Percentiles rank a stretch among this genome's conserved stretches.
Conservation (phyloP, 64 coral and sea anemone genomes). For the Porites lutea region DNA sequence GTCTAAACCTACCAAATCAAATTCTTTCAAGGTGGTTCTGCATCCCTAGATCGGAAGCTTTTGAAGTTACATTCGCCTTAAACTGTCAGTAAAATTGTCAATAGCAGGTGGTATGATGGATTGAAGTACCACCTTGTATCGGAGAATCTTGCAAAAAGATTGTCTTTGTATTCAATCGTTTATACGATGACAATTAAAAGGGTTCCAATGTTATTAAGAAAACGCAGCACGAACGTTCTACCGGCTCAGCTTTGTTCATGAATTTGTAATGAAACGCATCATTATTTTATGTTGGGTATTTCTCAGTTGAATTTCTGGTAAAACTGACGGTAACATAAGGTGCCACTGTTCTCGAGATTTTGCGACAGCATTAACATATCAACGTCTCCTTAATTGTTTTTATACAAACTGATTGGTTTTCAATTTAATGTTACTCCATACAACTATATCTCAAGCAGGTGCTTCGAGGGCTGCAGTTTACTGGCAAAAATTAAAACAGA, state of each 20-base stretch:
- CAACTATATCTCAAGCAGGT: slow-evolving; percentile 2
- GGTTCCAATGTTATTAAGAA: neutral
- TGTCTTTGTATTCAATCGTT: neutral
- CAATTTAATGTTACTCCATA: slow-evolving; percentile 2
- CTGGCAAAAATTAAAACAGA: neutral
- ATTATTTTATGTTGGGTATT: neutral
- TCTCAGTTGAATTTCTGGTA: neutral
- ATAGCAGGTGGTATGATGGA: neutral
- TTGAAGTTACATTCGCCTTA: neutral
- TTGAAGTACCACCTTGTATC: neutral
- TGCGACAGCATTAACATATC: neutral
- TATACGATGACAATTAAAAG: neutral
- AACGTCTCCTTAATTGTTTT: slow-evolving; percentile 1
- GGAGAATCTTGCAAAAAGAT: neutral
- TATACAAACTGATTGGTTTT: slow-evolving; percentile 15
- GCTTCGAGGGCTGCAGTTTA: neutral
- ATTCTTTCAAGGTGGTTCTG: too few relatives aligned
- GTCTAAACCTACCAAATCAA: too few relatives aligned
- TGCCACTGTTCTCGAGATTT: neutral
- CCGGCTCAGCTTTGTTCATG: neutral
- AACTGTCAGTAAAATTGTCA: neutral
- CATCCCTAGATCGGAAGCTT: too few relatives aligned
- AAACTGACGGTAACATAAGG: neutral
- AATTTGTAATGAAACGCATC: neutral
- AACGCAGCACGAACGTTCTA: neutral